A percentile compares a stretch with the other conserved stretches of the same genome.
These are phyloP conservation scores for Potorous gilbertii DNA, from an alignment of 2,797 vertebrate genomes.

Conservation along the genomic window DNA sequence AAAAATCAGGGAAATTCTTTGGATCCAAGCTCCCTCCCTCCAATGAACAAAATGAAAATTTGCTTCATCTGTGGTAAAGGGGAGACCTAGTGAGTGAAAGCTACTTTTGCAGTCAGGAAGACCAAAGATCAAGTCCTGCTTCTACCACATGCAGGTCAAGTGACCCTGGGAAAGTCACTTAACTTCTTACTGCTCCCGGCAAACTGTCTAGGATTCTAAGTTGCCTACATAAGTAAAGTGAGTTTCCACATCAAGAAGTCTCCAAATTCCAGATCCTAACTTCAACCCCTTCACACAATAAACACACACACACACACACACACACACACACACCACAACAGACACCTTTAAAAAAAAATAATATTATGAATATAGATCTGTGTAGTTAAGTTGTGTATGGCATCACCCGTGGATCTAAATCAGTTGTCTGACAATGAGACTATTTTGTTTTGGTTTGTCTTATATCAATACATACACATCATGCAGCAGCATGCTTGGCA, in stretches of 20 bases:
- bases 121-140: neutral
- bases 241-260: neutral
- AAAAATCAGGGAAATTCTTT: neutral
- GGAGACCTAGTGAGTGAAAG: neutral
- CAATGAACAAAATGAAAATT: slow-evolving; percentile 34
- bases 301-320: neutral
- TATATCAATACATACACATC: neutral
- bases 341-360: neutral
- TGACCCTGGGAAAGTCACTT: neutral
- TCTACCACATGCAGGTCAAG: neutral
- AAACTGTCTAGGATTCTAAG: neutral
- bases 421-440: neutral
- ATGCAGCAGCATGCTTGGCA: neutral
- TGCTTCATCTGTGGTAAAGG: neutral
- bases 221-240: neutral
- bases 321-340: neutral
- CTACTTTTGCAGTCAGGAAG: neutral
- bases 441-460: neutral
- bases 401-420: neutral
- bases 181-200: neutral
- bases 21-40: slow-evolving; percentile 60
- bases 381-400: neutral
- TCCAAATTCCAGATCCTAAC: neutral
- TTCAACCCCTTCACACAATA: neutral
- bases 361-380: neutral